A percentile compares a stretch with the other conserved stretches of the same genome.
Evolutionary conservation across 2,888 invertebrate genomes (phyloP).

Genomic region (Leptopilina syphax): DNA sequence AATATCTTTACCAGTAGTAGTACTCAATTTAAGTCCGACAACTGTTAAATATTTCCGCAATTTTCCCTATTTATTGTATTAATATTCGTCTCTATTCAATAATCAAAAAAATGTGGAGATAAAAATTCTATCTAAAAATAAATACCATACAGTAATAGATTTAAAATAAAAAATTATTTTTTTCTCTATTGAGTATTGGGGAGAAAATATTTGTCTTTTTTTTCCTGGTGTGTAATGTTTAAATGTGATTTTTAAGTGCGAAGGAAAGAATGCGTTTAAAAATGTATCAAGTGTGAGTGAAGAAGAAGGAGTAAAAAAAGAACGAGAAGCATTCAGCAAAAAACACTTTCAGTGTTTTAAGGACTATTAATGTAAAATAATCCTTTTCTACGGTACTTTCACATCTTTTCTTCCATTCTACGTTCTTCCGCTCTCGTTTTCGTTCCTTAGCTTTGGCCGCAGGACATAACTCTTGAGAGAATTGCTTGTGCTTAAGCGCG

Average conservation of each 20-base stretch:
- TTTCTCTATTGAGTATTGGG: too few relatives aligned
- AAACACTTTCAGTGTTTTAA: slow-evolving; percentile 35
- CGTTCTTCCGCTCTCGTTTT: slow-evolving; percentile 50
- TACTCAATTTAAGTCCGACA: too few relatives aligned
- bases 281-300: background rate
- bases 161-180: too few relatives aligned
- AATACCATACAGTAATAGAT: too few relatives aligned
- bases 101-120: too few relatives aligned
- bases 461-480: slow-evolving; percentile 55
- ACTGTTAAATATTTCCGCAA: too few relatives aligned
- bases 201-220: too few relatives aligned
- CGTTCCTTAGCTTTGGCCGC: slow-evolving; percentile 42
- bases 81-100: too few relatives aligned
- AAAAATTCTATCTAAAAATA: too few relatives aligned
- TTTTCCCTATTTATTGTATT: too few relatives aligned
- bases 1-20: too few relatives aligned
- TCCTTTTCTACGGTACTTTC: slow-evolving; percentile 13
- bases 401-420: slow-evolving; percentile 38
- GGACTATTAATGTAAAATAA: slow-evolving; percentile 31
- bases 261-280: background rate
- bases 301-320: too few relatives aligned
- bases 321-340: background rate
- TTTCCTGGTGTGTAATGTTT: background rate
- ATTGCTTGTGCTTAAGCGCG: slow-evolving; percentile 63
- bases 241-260: background rate